phyloP scores from a whole-genome alignment of 2,888 invertebrate species.

The Phorcus lineatus region DNA sequence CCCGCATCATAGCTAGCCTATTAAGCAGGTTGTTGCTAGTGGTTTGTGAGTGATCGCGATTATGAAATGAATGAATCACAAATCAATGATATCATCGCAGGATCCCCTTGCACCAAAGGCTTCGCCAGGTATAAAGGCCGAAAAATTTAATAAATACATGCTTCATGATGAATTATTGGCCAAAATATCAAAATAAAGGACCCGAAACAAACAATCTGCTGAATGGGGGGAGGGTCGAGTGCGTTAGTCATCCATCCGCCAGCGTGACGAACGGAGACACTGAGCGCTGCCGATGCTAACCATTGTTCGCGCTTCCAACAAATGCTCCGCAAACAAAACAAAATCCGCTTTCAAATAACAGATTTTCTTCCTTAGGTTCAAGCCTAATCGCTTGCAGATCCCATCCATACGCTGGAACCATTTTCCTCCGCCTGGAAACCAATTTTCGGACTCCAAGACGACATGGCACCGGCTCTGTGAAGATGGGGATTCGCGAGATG shows the following conservation, averaged over 20 bases:
- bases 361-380: not conserved
- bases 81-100: no score
- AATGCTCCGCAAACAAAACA: not conserved
- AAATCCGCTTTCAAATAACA: not conserved
- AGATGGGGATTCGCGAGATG: constrained; percentile 15
- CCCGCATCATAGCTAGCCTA: no score
- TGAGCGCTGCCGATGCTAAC: not conserved
- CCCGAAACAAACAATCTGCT: not conserved
- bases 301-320: not conserved
- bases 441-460: constrained; percentile 17
- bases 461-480: constrained; percentile 3
- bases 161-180: no score
- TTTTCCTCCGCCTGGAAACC: constrained; percentile 13
- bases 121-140: no score
- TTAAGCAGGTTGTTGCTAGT: no score
- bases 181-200: no score
- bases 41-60: no score
- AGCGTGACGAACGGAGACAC: not conserved
- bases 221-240: not conserved
- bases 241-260: constrained; percentile 10
- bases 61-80: no score
- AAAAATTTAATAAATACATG: no score
- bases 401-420: not conserved
- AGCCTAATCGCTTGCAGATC: not conserved
- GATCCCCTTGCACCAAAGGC: no score